Conservation (phyloP, 1,140 invertebrate genomes). For the Tigriopus japonicus region DNA sequence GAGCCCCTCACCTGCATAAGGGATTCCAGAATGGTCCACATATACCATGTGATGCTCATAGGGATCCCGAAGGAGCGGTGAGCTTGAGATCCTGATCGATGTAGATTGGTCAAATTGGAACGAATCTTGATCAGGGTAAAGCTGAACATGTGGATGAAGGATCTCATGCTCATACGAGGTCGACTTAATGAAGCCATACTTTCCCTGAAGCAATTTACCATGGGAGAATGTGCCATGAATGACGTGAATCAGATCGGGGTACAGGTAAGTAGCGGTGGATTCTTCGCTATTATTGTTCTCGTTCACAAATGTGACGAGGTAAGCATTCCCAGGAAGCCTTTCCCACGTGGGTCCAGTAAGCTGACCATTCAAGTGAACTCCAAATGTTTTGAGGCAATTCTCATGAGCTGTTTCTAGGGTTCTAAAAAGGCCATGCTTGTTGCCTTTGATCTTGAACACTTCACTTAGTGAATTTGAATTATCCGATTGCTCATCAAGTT, state of each 20-base stretch:
- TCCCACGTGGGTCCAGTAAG: background rate
- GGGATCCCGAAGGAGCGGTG: background rate
- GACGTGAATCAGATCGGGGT: background rate
- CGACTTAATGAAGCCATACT: background rate
- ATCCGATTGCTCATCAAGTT: no score
- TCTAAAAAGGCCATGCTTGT: background rate
- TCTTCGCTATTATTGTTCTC: no score
- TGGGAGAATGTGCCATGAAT: background rate
- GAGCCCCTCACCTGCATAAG: constrained; percentile 10
- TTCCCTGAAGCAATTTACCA: background rate
- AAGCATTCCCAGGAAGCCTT: background rate
- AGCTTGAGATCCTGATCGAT: background rate
- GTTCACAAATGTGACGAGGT: background rate
- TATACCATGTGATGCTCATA: constrained; percentile 2
- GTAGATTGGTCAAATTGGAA: background rate
- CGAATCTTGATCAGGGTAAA: background rate
- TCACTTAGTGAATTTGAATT: no score
- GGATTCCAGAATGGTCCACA: constrained; percentile 3
- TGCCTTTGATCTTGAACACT: background rate
- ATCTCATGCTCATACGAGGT: background rate
- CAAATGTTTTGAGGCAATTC: background rate
- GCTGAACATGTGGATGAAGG: background rate
- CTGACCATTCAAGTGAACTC: background rate
- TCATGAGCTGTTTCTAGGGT: background rate
- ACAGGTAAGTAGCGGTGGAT: background rate